Conservation (phyloP, 2,888 invertebrate species). For the Argyresthia goedartella region DNA sequence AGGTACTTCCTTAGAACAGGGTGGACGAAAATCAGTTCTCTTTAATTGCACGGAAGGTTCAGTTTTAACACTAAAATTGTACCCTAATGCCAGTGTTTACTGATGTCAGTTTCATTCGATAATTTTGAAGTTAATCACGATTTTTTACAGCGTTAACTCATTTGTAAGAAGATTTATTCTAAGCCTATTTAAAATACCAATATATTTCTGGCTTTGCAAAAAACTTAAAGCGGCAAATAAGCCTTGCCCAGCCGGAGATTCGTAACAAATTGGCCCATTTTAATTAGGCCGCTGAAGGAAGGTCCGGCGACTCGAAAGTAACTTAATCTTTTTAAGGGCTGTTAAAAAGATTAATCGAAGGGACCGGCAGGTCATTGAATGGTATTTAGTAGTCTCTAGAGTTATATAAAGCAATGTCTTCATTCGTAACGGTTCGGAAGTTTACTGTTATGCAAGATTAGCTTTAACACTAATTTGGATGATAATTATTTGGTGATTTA, state of each 20-base stretch:
- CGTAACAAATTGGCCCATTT: slow-evolving; percentile 23
- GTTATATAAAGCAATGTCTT: slow-evolving; percentile 22
- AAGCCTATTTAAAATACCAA: no score
- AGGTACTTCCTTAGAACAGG: no score
- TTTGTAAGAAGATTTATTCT: no score
- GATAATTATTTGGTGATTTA: slow-evolving; percentile 16
- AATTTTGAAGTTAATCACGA: no score
- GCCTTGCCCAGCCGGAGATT: not conserved
- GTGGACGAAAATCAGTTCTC: no score
- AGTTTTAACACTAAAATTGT: no score
- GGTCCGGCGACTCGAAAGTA: slow-evolving; percentile 18
- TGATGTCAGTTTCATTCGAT: no score
- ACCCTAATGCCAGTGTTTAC: no score
- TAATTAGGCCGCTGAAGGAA: slow-evolving; percentile 31
- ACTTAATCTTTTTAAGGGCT: slow-evolving; percentile 33
- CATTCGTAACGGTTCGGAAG: slow-evolving; percentile 17
- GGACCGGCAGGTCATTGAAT: slow-evolving; percentile 40
- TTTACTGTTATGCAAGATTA: slow-evolving; percentile 33
- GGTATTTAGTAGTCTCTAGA: slow-evolving; percentile 45
- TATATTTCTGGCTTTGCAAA: no score
- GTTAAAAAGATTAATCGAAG: slow-evolving; percentile 55
- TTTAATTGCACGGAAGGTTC: no score
- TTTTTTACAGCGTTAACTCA: no score
- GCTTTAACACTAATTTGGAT: slow-evolving; percentile 18
- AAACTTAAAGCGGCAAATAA: no score